phyloP scores from a whole-genome alignment of 2,113 vertebrate genomes.

The Rhabdornis inornatus region DNA sequence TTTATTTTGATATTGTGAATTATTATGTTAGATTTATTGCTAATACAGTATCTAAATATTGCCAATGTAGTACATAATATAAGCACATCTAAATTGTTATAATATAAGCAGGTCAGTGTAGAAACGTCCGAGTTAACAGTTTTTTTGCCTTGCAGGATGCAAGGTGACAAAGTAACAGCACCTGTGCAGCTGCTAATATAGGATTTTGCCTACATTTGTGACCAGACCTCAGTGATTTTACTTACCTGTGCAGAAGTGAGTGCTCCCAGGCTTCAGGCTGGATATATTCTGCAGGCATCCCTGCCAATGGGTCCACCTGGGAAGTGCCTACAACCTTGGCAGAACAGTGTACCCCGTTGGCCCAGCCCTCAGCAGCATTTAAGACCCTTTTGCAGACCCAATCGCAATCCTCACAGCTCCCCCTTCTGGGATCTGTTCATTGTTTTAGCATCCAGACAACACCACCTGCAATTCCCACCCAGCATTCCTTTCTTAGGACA shows the following conservation, averaged over 20 bases:
- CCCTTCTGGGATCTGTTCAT: too few relatives aligned
- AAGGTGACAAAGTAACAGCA: background rate
- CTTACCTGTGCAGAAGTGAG: rapidly evolving
- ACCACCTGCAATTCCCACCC: background rate
- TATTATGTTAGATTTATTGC: background rate
- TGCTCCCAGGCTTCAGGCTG: background rate
- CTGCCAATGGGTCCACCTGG: background rate
- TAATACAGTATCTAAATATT: background rate
- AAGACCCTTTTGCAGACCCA: background rate
- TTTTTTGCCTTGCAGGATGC: background rate
- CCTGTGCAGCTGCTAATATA: background rate
- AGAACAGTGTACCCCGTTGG: background rate
- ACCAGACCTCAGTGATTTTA: background rate
- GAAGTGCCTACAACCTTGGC: background rate
- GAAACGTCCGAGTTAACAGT: background rate
- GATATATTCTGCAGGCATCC: background rate
- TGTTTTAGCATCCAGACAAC: background rate
- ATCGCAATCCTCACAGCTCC: background rate
- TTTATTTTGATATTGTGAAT: background rate
- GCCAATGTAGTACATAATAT: background rate
- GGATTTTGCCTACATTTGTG: background rate
- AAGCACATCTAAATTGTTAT: background rate
- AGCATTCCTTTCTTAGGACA: background rate
- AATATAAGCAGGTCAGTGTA: background rate
- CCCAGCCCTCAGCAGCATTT: too few relatives aligned